Percentiles rank a stretch among this genome's conserved stretches.
Conservation (phyloP, 2,797 vertebrate genomes). For the Hipposideros larvatus region DNA sequence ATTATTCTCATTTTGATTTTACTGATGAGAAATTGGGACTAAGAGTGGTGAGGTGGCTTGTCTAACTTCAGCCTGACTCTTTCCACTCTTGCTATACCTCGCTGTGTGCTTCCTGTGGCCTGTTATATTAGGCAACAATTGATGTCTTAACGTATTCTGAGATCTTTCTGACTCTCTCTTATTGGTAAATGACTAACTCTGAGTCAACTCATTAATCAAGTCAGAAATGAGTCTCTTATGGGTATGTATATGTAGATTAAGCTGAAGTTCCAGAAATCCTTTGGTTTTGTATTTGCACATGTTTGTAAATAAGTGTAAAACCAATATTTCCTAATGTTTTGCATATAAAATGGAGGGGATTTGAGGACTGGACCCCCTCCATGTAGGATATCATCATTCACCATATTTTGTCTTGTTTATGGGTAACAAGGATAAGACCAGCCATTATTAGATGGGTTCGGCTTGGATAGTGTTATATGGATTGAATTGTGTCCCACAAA, state of each 20-base stretch:
- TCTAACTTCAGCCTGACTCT: not conserved
- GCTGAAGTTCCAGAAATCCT: not conserved
- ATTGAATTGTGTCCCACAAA: not conserved
- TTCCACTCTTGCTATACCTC: not conserved
- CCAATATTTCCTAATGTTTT: not conserved
- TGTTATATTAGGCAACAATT: not conserved
- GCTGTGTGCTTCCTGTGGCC: not conserved
- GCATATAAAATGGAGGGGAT: not conserved
- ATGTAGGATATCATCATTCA: not conserved
- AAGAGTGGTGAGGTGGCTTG: not conserved
- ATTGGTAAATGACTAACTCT: conserved; percentile 67
- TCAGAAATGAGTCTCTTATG: conserved; percentile 74
- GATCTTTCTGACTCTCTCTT: conserved; percentile 74
- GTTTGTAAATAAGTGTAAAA: not conserved
- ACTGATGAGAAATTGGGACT: not conserved
- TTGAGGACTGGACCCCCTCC: not conserved
- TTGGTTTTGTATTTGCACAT: not conserved
- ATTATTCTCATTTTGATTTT: not conserved
- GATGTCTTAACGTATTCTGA: conserved; percentile 52
- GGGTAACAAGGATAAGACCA: not conserved
- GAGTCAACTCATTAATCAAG: conserved; percentile 76
- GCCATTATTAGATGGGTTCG: not conserved
- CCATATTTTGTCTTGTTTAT: not conserved
- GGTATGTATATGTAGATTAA: conserved; percentile 63
- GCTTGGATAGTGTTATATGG: not conserved